Conservation (phyloP, 2,113 vertebrate species). For the Charadrius vociferus region DNA sequence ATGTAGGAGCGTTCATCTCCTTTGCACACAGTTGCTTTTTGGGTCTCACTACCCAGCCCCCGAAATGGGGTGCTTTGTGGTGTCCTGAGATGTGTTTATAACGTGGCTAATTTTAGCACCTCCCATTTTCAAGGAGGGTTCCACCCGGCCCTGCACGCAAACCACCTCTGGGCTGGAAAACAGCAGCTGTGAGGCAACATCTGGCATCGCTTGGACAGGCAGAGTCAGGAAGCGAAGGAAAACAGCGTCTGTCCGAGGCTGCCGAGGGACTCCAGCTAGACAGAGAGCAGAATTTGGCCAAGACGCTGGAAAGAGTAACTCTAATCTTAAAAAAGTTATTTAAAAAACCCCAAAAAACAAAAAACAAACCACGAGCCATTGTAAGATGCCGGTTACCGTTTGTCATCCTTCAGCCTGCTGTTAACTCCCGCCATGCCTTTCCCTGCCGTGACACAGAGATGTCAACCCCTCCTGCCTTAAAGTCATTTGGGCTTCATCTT, state of each 20-base stretch:
- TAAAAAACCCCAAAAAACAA: neutral
- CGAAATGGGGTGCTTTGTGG: neutral
- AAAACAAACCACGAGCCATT: neutral
- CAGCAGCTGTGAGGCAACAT: neutral
- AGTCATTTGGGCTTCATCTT: neutral
- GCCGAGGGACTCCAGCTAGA: neutral
- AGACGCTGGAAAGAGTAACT: neutral
- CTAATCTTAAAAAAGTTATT: neutral
- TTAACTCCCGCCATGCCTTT: neutral
- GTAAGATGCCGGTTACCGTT: neutral
- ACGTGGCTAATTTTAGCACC: neutral
- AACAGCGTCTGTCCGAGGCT: neutral
- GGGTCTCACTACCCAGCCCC: neutral
- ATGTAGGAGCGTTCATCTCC: neutral
- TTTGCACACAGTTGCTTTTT: accelerated
- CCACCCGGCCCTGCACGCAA: neutral
- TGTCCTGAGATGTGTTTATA: neutral
- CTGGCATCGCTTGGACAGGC: neutral
- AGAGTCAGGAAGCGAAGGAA: neutral
- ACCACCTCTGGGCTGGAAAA: neutral
- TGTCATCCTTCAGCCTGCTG: neutral
- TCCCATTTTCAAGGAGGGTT: neutral
- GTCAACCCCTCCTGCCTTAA: too few species aligned
- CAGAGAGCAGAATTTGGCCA: neutral
- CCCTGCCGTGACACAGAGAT: neutral